Evolutionary conservation across 1,140 invertebrate species (phyloP).

Genomic region (Chionoecetes opilio): DNA sequence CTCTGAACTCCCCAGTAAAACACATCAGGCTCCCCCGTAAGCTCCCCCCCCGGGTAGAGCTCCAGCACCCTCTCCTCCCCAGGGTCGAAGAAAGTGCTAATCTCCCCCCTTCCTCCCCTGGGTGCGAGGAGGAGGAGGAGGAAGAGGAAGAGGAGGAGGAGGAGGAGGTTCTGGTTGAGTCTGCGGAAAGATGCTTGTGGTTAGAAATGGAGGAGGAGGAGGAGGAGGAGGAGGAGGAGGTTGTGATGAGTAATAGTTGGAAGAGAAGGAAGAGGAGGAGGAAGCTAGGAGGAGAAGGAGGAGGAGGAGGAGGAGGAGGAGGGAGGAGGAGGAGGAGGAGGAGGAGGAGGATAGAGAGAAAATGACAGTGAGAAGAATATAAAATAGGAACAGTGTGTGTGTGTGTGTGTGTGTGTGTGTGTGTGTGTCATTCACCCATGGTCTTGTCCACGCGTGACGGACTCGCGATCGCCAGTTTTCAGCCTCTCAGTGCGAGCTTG

Average conservation of each 20-base stretch:
- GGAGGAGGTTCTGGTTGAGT: background rate
- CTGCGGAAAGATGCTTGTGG: background rate
- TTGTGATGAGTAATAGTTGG: background rate
- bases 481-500: no score
- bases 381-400: no score
- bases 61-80: background rate
- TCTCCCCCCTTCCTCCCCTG: background rate
- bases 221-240: slow-evolving; percentile 7
- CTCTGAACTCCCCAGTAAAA: background rate
- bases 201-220: background rate
- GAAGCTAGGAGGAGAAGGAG: background rate
- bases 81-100: background rate
- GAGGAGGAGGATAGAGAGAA: no score
- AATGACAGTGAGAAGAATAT: no score
- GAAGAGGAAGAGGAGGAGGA: background rate
- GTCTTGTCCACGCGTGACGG: no score
- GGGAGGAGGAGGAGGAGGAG: background rate
- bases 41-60: background rate
- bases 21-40: background rate
- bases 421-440: no score
- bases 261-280: background rate
- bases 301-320: background rate
- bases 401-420: no score
- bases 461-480: no score
- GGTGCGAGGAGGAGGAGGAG: background rate